phyloP scores from a whole-genome alignment of 2,797 vertebrate genomes.

The Lepilemur ruficaudatus region DNA sequence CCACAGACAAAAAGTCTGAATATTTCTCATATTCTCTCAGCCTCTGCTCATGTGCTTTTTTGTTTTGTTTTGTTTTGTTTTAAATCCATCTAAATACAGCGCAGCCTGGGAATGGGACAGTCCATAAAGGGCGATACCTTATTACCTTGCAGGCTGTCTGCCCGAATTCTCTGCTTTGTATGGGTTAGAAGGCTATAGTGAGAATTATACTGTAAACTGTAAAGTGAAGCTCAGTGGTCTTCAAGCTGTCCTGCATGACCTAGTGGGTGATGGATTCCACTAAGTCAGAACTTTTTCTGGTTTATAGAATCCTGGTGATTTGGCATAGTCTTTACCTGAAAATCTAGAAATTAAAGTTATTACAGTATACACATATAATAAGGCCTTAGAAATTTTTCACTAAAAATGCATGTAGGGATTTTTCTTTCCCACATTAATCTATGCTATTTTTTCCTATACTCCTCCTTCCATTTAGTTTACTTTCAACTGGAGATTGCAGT shows the following conservation, averaged over 20 bases:
- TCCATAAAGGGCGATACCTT: not conserved
- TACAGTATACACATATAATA: not conserved
- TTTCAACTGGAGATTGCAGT: not conserved
- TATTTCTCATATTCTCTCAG: not conserved
- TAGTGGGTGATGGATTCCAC: not conserved
- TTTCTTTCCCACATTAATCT: not conserved
- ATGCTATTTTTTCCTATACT: not conserved
- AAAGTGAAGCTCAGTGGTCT: not conserved
- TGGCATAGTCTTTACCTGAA: not conserved
- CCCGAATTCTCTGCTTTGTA: not conserved
- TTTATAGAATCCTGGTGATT: not conserved
- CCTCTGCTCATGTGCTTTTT: not conserved
- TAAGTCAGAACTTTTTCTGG: not conserved
- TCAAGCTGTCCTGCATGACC: not conserved
- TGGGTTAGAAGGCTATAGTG: not conserved
- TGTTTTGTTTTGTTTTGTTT: not conserved
- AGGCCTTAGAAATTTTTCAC: not conserved
- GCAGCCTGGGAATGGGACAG: not conserved
- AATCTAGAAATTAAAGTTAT: not conserved
- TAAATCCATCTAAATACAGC: not conserved
- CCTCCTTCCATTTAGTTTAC: not conserved
- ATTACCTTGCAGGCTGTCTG: not conserved
- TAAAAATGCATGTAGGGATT: not conserved
- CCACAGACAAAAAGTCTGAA: not conserved
- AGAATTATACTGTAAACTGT: not conserved